Base-by-base conservation (phyloP, 1,140 invertebrate species). In the Schlechtendalia chinensis region DNA sequence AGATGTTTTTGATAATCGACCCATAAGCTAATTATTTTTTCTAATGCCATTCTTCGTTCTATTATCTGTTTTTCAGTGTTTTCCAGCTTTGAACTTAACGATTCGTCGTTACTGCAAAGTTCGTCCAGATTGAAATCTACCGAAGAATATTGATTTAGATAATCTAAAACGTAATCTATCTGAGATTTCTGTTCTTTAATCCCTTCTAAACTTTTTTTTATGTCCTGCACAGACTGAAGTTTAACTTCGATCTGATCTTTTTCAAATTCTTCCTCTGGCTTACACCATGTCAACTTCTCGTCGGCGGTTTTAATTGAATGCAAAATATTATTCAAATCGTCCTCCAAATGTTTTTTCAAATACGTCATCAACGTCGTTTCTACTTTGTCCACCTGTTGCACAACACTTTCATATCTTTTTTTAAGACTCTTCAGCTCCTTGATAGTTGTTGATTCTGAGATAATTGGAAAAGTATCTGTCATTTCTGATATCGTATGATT, bases 191-290 rank as follows among this genome's bases (percentile, higher is more conserved):
- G 89, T 16, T 85, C 84, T 58, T 90, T 88, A 84, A 91, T 93
- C 82, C 93, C 91, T 19, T 86, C 85, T 63, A 96, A 89, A 53
- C 90, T 91, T 77, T 87, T 88, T 85, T 92, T 89, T 1, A 96
- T 90, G 82, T 95, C 94, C 81, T 88, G 85, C n/a, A 97, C 84
- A 11, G 94, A 92, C 5, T 91, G 90, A 84, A 93, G 89, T 87
- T 98, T 98, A 0, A 95, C 92, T 87, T 97, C 94, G n/a, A 97
- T 87, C 85, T 95, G 96, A 84, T 96, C 97, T 84, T 91, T 91
- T 85, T 98, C 95, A 84, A 92, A 95, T 45, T 90, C 91, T 10
- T 91, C 89, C 85, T 97, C 95, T 0, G 93, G 93, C 82, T 92
- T 89, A 86, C 95, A 97, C 95, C 96, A 98, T n/a, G 90, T 87